Percentiles rank a stretch among this genome's conserved stretches.
Evolutionary conservation across 2,888 invertebrate genomes (phyloP).

Genomic region (Eupithecia vulgata): DNA sequence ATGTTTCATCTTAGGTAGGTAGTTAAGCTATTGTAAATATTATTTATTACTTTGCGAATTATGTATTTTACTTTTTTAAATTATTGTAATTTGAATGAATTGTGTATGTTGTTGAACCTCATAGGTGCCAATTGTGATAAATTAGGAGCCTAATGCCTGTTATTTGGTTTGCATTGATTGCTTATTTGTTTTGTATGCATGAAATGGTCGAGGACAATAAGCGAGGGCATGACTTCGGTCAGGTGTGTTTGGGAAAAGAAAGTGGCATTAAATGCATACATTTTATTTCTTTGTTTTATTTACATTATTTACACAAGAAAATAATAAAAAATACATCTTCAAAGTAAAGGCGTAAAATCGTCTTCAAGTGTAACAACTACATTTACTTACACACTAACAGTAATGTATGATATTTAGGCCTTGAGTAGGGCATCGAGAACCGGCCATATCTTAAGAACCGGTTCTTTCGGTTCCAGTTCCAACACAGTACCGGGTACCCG

Average conservation of each 20-base stretch:
- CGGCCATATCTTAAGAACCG: no score
- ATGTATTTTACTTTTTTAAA: constrained; percentile 60
- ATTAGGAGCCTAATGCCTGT: constrained; percentile 75
- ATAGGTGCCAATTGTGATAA: constrained; percentile 83
- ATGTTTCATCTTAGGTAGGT: constrained; percentile 47
- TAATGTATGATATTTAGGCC: neutral
- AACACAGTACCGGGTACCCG: no score
- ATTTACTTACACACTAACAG: neutral
- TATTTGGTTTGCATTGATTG: constrained; percentile 39
- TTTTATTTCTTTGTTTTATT: constrained; percentile 66
- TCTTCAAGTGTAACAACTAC: neutral
- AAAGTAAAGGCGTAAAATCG: neutral
- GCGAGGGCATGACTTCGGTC: constrained; percentile 51
- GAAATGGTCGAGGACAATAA: constrained; percentile 55
- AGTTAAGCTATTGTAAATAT: constrained; percentile 57
- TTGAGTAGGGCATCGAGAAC: no score
- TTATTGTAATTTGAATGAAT: constrained; percentile 57
- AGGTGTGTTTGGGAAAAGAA: constrained; percentile 64
- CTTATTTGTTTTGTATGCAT: constrained; percentile 56
- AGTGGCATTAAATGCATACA: constrained; percentile 81
- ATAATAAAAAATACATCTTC: neutral
- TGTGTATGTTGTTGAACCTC: constrained; percentile 65
- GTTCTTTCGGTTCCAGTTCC: no score
- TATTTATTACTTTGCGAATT: constrained; percentile 75
- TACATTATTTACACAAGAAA: constrained; percentile 23